These are phyloP conservation scores for Heliocidaris erythrogramma DNA, from an alignment of 35 echinoderm and acorn worm species.

Conservation along the genomic window DNA sequence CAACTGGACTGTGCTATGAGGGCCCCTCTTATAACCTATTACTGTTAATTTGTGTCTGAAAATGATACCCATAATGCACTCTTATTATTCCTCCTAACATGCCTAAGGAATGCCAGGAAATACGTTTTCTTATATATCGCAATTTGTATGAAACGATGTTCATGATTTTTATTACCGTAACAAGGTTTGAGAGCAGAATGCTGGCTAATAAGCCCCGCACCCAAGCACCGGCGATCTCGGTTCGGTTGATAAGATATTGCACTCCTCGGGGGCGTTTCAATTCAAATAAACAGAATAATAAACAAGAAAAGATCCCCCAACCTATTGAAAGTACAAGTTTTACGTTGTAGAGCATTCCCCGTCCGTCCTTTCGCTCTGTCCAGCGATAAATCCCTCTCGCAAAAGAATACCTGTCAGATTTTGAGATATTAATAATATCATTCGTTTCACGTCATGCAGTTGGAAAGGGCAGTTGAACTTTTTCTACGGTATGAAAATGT, in stretches of 20 bases:
- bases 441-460: background rate
- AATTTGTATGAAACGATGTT: background rate
- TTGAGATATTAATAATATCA: background rate
- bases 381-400: background rate
- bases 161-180: background rate
- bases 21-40: no score
- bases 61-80: background rate
- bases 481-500: background rate
- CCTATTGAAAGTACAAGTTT: background rate
- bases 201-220: background rate
- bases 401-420: background rate
- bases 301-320: background rate
- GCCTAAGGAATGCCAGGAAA: background rate
- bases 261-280: background rate
- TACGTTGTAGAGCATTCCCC: background rate
- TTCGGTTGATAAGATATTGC: background rate
- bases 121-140: background rate
- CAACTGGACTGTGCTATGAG: background rate
- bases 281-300: constrained; percentile 6
- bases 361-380: background rate
- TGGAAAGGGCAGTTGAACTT: background rate
- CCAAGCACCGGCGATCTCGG: background rate
- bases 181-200: background rate
- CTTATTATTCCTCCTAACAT: background rate
- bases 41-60: background rate